Percentiles rank a stretch among this genome's conserved stretches.
phyloP scores from a whole-genome alignment of 2,888 invertebrate species.

The Rhagophthalmus giganteus region DNA sequence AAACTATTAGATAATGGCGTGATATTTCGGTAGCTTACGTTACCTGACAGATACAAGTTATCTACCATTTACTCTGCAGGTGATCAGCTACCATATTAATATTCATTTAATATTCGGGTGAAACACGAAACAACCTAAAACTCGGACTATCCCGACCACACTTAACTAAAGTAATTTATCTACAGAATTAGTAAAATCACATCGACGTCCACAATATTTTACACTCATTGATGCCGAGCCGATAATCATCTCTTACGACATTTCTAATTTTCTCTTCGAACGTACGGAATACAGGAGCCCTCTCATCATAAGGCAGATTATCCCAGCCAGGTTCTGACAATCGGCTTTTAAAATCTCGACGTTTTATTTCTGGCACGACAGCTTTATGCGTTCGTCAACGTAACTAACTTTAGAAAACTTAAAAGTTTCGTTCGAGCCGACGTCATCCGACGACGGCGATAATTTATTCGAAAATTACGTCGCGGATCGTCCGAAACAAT shows the following conservation, averaged over 20 bases:
- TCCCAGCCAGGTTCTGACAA: conserved; percentile 19
- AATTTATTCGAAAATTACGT: too few species aligned
- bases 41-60: conserved; percentile 39
- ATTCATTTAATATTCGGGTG: conserved; percentile 19
- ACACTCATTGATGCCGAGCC: conserved; percentile 1
- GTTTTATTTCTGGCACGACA: conserved; percentile 11
- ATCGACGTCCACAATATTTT: conserved; percentile 16
- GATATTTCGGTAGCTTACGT: conserved; percentile 32
- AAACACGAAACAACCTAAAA: conserved; percentile 4
- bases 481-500: too few species aligned
- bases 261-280: not conserved
- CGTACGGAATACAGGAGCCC: conserved; percentile 30
- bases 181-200: conserved; percentile 18
- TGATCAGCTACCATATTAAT: conserved; percentile 39
- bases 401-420: too few species aligned
- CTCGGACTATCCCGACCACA: not conserved
- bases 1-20: conserved; percentile 12
- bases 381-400: conserved; percentile 5
- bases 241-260: not conserved
- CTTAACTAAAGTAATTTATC: conserved; percentile 18
- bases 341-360: conserved; percentile 27
- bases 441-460: too few species aligned
- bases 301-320: conserved; percentile 21
- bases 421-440: too few species aligned
- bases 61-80: conserved; percentile 37